Evolutionary conservation across 2,113 vertebrate genomes (phyloP).

Genomic region (Anhinga rufa): DNA sequence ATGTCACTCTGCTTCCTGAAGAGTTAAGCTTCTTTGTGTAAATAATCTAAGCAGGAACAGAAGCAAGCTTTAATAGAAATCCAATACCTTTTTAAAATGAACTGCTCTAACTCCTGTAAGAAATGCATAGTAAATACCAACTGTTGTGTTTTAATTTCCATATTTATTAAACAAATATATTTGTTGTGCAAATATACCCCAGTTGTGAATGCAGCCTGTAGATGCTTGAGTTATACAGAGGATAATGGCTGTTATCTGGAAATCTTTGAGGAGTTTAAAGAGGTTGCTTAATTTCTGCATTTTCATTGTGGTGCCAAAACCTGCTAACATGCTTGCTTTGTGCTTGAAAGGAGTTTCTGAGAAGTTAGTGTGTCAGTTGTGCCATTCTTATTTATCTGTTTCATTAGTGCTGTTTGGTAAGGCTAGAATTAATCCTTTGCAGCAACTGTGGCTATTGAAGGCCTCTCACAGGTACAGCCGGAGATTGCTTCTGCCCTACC

Average conservation of each 20-base stretch:
- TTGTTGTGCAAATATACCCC: background rate
- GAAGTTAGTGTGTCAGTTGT: background rate
- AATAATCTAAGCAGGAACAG: background rate
- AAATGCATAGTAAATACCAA: background rate
- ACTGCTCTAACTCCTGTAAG: background rate
- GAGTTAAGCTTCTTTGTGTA: background rate
- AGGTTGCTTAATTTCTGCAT: background rate
- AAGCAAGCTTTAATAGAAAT: background rate
- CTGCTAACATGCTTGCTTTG: background rate
- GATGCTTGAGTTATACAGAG: background rate
- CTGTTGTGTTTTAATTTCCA: background rate
- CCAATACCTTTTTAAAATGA: background rate
- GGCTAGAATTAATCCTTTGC: background rate
- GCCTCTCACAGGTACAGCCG: background rate
- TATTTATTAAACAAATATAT: slow-evolving; percentile 8
- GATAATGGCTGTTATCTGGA: background rate
- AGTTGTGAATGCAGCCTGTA: background rate
- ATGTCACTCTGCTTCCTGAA: background rate
- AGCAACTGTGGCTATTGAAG: background rate
- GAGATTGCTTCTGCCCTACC: background rate
- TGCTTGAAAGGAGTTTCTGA: background rate
- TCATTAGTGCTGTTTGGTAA: background rate
- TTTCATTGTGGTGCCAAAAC: background rate
- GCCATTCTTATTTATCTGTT: background rate
- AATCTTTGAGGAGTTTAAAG: background rate